Evolutionary conservation across 2,113 vertebrate species (phyloP).

Genomic region (Psophia crepitans): DNA sequence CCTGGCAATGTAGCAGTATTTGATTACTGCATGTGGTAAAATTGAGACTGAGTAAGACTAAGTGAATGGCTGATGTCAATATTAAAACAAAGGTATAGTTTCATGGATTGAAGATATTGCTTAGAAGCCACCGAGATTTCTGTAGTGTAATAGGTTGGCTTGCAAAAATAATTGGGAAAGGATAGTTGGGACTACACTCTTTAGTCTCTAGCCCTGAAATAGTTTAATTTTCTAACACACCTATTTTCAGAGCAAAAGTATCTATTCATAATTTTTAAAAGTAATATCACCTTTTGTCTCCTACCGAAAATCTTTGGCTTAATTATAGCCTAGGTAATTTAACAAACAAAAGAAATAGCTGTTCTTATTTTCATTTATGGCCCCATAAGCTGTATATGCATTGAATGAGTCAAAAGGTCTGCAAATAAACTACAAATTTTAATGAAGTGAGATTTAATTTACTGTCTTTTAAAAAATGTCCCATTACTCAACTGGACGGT

Average conservation of each 20-base stretch:
- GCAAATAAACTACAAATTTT: neutral
- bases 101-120: neutral
- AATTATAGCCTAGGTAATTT: neutral
- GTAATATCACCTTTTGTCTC: neutral
- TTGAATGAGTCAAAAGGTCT: conserved; percentile 19
- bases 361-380: neutral
- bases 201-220: neutral
- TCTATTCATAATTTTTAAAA: neutral
- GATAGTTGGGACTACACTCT: neutral
- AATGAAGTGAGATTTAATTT: neutral
- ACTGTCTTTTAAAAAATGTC: neutral
- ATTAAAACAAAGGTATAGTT: neutral
- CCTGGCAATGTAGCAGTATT: neutral
- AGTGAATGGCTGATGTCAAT: neutral
- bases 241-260: neutral
- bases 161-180: neutral
- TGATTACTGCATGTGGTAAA: neutral
- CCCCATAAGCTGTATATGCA: neutral
- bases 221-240: neutral
- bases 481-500: conserved; percentile 6
- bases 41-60: neutral
- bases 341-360: neutral
- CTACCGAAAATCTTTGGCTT: neutral
- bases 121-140: neutral
- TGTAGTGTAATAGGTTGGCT: neutral